phyloP scores from a whole-genome alignment of 1,140 invertebrate genomes.

The Micrasema minimum region DNA sequence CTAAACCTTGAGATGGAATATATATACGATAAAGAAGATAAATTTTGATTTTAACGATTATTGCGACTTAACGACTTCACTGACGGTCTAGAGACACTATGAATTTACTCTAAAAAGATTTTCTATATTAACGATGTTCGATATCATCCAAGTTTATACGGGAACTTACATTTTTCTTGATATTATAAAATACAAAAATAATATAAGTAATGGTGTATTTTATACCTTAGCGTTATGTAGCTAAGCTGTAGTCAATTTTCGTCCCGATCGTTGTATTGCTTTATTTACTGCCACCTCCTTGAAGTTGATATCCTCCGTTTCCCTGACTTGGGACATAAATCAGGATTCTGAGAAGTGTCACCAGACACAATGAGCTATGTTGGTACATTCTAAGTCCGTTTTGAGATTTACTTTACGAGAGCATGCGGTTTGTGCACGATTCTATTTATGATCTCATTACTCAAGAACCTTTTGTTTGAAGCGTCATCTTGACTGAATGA shows the following conservation, averaged over 20 bases:
- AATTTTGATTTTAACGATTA: slow-evolving; percentile 27
- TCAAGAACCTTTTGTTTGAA: slow-evolving; percentile 10
- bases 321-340: slow-evolving; percentile 9
- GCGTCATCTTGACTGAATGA: slow-evolving; percentile 15
- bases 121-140: too few relatives aligned
- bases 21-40: slow-evolving; percentile 14
- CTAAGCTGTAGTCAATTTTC: too few relatives aligned
- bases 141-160: too few relatives aligned
- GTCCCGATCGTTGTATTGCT: background rate
- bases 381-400: background rate
- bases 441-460: slow-evolving; percentile 13
- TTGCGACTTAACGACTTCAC: background rate
- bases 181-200: too few relatives aligned
- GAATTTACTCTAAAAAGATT: too few relatives aligned
- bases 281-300: background rate
- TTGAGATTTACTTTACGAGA: background rate
- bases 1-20: slow-evolving; percentile 6
- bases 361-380: slow-evolving; percentile 6
- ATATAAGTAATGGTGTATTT: too few relatives aligned
- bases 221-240: too few relatives aligned
- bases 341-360: slow-evolving; percentile 32
- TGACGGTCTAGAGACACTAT: too few relatives aligned
- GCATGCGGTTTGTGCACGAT: too few relatives aligned
- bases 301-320: background rate
- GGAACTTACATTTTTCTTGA: too few relatives aligned